Base-by-base conservation (phyloP, 2,888 invertebrate genomes). In the Melipona beecheii region DNA sequence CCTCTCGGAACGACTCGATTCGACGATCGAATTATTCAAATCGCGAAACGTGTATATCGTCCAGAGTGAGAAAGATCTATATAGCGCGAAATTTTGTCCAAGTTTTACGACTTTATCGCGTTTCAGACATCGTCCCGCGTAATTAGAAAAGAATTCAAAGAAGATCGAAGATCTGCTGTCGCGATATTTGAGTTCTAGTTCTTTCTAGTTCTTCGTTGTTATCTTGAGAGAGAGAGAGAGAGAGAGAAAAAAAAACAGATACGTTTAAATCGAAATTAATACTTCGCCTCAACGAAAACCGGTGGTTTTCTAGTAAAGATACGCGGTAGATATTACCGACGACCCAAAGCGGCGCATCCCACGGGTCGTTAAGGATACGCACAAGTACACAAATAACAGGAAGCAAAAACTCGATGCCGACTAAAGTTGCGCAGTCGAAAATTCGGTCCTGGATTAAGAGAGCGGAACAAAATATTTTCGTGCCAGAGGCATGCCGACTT, bases 401-500 rank as follows among this genome's bases (percentile, higher is more conserved):
- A 70, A 77, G 68, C 60, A 60, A 77, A 77, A 76, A 52, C 58
- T 78, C 65, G 70, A 58, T 58, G 54, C 36, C 62, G 56, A 27
- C 50, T 56, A 70, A 70, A 36, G 56, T 36, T n/a, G 56, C 50
- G 36, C 60, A 56, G 65, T 83, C 52, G 77, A 72, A 60, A 76
- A 85, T 81, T 85, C 85, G 81, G 75, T 80, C 80, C 66, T 58
- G 60, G 75, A 9, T 75, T 62, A 70, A 68, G 52, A 83, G 66
- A 54, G 71, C 65, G 71, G 69, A 74, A 66, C 9, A 71, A 68
- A 84, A 75, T 54, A 64, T 80, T 70, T 62, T 65, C 81, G 87
- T 87, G 87, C 87, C 78, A 81, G 64, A 74, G 70, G 58, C 87
- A 88, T 87, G 87, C 87, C 76, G 75, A 65, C 62, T 36, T 64